Evolutionary conservation across 2,888 invertebrate genomes (phyloP), one percentile per base, ranked within the genome.

Genomic region (Mesorhabditis belari): DNA sequence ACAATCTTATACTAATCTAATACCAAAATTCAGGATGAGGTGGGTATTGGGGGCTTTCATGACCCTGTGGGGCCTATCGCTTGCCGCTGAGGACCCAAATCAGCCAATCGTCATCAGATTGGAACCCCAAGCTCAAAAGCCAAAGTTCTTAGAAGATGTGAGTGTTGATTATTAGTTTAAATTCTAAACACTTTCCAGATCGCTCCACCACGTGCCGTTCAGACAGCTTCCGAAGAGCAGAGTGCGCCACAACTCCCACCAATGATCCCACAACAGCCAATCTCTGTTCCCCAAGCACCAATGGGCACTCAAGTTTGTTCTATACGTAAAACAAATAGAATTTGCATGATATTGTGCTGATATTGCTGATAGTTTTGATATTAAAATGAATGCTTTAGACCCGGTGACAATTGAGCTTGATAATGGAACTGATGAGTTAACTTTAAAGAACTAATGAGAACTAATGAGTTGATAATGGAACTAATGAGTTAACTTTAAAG

Each of bases 181-280:
- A 25, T 27, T 9, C n/a, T n/a, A 5, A 9, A 26, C 21, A 6
- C 21, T 51, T 52, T 52, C n/a, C 35, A 66, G 62, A 70, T 67
- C 24, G 68, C 63, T 12, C 72, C 77, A 25, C 77, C 77, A 49
- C 72, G 72, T 24, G 75, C 77, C 25, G 65, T 74, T 1, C 63
- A 65, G 19, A n/a, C 63, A 19, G 60, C 63, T 19, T 67, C 62
- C 12, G 62, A 61, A 49, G 62, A n/a, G n/a, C n/a, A n/a, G n/a
- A n/a, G n/a, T n/a, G n/a, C n/a, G n/a, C 61, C n/a, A 59, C 62
- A 55, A 54, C 56, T 57, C 50, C 51, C 23, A 65, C 66, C n/a
- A 57, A 62, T n/a, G 62, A 58, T n/a, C 19, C 49, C n/a, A n/a
- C n/a, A n/a, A 4, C 57, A 59, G 28, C 69, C 65, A 12, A 62